Conservation (phyloP, 2,113 vertebrate species). For the Zapus hudsonius region DNA sequence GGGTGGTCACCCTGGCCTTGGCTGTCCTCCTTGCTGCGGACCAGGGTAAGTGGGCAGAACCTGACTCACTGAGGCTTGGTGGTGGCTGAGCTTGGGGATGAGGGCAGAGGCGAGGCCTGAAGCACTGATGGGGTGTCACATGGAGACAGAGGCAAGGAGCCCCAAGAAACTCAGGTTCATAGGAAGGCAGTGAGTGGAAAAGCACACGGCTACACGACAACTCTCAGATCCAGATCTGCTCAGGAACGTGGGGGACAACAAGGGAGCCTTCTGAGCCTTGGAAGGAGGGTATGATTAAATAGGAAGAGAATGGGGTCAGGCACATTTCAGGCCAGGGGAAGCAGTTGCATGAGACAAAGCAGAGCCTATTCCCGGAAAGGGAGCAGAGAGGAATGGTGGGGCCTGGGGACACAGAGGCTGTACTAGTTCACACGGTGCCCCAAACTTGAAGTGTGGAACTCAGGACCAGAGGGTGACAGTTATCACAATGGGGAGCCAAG, state of each 20-base stretch:
- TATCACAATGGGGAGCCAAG: neutral
- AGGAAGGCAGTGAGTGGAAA: neutral
- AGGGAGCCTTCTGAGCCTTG: neutral
- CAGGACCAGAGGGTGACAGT: neutral
- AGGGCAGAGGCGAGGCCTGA: neutral
- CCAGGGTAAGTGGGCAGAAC: constrained; percentile 67
- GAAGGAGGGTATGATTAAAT: neutral
- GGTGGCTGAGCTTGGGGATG: neutral
- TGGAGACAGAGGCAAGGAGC: neutral
- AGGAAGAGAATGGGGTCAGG: neutral
- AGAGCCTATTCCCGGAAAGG: neutral
- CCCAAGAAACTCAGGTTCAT: neutral
- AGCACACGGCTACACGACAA: neutral
- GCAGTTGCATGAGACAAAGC: neutral
- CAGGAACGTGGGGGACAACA: neutral
- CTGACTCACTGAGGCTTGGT: neutral
- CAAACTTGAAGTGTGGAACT: neutral
- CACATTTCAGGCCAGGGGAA: neutral
- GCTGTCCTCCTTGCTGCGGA: constrained; percentile 50
- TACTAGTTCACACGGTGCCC: neutral
- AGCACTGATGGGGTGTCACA: neutral
- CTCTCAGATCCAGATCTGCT: neutral
- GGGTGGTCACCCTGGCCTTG: constrained; percentile 30
- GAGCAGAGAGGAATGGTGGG: neutral
- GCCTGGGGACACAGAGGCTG: neutral